These are phyloP conservation scores for Echiichthys vipera DNA, from an alignment of 2,797 vertebrate genomes.

Conservation along the genomic window DNA sequence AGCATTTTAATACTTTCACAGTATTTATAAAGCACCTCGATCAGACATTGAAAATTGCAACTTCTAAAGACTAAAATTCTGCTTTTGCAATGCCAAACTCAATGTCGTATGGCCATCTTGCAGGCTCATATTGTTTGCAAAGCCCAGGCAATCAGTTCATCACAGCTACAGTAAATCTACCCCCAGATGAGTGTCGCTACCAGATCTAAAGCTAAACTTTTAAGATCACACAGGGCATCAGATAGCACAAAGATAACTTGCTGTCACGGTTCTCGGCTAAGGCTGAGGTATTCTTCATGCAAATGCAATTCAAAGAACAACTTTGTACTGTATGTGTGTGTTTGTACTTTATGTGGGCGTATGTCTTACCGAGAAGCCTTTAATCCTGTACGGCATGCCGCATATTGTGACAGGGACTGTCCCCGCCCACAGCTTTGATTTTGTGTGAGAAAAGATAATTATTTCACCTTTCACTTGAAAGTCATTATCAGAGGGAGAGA, in stretches of 20 bases:
- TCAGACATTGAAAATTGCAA: too few species aligned
- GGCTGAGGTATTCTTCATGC: conserved; percentile 21
- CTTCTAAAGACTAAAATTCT: background rate
- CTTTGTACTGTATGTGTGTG: conserved; percentile 31
- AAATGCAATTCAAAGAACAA: conserved; percentile 54
- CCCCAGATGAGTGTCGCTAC: background rate
- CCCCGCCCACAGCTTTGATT: conserved; percentile 74
- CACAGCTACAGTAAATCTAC: background rate
- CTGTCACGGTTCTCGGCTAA: conserved; percentile 19
- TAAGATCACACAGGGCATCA: conserved; percentile 37
- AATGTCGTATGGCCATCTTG: background rate
- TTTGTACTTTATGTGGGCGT: conserved; percentile 32
- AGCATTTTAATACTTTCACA: too few species aligned
- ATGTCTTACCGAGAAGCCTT: conserved; percentile 54
- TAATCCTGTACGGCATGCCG: conserved; percentile 69
- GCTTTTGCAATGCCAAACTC: background rate
- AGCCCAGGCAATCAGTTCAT: background rate
- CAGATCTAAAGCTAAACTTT: conserved; percentile 35
- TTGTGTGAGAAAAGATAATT: conserved; percentile 79
- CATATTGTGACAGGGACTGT: conserved; percentile 75
- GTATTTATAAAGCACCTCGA: too few species aligned
- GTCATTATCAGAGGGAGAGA: conserved; percentile 78
- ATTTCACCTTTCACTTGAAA: conserved; percentile 83
- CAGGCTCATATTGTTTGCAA: conserved; percentile 1
- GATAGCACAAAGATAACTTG: conserved; percentile 20